phyloP scores from a whole-genome alignment of 2,888 invertebrate species.

The Andrena trimmerana region DNA sequence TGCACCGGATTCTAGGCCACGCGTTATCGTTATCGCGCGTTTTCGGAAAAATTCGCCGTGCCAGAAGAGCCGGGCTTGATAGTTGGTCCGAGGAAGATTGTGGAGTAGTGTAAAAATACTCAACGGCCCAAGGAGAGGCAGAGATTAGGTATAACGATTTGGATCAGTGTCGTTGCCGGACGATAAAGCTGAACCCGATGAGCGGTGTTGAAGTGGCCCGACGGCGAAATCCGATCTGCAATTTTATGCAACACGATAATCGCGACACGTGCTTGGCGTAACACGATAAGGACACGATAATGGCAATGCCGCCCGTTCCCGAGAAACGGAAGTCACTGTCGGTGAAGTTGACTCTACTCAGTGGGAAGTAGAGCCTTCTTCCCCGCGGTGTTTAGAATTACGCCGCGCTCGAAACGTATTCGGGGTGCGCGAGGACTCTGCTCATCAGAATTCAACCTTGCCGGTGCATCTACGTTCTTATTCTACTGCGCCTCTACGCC shows the following conservation, averaged over 20 bases:
- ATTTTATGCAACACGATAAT: constrained; percentile 19
- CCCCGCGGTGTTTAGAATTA: neutral
- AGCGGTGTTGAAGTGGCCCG: neutral
- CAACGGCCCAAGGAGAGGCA: neutral
- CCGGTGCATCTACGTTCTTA: neutral
- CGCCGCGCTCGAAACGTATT: neutral
- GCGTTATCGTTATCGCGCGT: constrained; percentile 4
- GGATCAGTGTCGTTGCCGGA: neutral
- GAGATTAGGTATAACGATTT: neutral
- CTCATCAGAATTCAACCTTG: neutral
- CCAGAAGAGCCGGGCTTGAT: neutral
- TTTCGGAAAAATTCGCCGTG: constrained; percentile 2
- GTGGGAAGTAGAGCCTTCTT: neutral
- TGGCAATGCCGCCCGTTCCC: neutral
- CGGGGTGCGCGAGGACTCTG: neutral
- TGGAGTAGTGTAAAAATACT: neutral
- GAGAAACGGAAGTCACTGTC: neutral
- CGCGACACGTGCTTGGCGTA: neutral
- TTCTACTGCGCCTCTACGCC: neutral
- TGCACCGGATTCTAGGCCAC: neutral
- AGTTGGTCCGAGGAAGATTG: neutral
- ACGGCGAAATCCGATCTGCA: neutral
- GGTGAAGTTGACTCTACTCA: neutral
- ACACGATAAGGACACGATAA: constrained; percentile 4
- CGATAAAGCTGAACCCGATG: neutral